Base-by-base conservation (phyloP, 2,888 invertebrate genomes). In the Dastarcus helophoroides region DNA sequence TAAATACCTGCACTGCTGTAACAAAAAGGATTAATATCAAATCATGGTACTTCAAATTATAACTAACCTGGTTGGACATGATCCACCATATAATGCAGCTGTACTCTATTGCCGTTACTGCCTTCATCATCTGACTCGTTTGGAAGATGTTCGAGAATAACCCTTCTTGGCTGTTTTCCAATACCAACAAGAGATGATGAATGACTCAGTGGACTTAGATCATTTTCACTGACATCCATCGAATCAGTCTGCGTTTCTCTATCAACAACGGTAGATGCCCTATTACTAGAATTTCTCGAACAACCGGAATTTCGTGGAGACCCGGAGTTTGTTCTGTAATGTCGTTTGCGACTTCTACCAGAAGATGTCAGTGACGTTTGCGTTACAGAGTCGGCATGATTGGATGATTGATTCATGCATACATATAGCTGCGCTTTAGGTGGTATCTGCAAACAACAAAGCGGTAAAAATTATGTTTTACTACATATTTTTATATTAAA, bases 191-290 rank as follows among this genome's bases (percentile, higher is more conserved):
- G 54, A 7, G 58, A 51, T 8, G 60, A 53, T 28, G 49, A 51
- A 26, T 56, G 57, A 3, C 59, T 61, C 40, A 62, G 65, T 1
- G 71, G 68, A 48, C 68, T 71, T 13, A 67, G 54, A 51, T 73
- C 73, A n/a, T 66, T 67, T 47, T 73, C 72, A 44, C 71, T 71
- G 22, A 73, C 63, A 42, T 73, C 71, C 65, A 71, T 70, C 29
- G 64, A 65, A 46, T 78, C 76, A 3, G 77, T 77, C 58, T 78
- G 77, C 1, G 77, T 77, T 50, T 75, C 75, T 31, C 66, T 70
- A 47, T 76, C 73, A 3, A 75, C 68, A 12, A 71, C 55, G 5
- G 54, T 44, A 4, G 61, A 53, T 29, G 58, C 52, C 11, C 53
- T 38, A 7, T 48, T 49, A 31, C 53, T 55, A 2, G 55, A 54